Conservation (phyloP, 2,888 invertebrate species). For the Watsonalla binaria region DNA sequence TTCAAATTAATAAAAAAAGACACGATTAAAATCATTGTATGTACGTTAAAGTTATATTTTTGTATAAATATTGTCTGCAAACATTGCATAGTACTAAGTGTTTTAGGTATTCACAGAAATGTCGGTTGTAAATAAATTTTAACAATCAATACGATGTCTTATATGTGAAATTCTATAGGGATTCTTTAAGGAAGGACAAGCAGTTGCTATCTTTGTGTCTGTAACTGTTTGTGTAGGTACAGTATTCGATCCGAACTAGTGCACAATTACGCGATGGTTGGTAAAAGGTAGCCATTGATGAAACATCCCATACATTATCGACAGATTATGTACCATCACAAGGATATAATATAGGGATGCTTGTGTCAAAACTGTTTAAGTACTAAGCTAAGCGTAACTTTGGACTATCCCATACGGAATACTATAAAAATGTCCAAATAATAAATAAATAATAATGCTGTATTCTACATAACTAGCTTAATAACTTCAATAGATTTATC, state of each 20-base stretch:
- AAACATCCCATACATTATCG: neutral
- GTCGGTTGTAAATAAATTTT: slow-evolving; percentile 3
- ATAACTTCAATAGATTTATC: neutral
- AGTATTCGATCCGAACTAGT: neutral
- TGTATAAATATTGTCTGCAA: slow-evolving; percentile 68
- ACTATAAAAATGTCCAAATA: neutral
- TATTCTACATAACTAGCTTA: neutral
- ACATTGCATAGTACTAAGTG: slow-evolving; percentile 48
- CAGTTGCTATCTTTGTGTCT: neutral
- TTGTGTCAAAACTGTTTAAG: neutral
- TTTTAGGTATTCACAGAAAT: slow-evolving; percentile 25
- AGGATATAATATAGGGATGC: neutral
- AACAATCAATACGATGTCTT: neutral
- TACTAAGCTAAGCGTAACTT: neutral
- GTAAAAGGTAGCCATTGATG: neutral
- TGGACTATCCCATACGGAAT: neutral
- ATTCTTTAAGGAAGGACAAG: neutral
- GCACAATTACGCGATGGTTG: neutral
- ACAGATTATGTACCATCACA: neutral
- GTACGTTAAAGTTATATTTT: slow-evolving; percentile 65
- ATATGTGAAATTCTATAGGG: neutral
- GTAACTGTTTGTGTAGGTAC: neutral
- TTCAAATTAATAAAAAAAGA: slow-evolving; percentile 40
- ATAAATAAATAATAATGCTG: neutral
- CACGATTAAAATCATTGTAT: slow-evolving; percentile 36